These are phyloP conservation scores for Leucophenga varia DNA, from an alignment of 1,140 invertebrate genomes.

Conservation along the genomic window DNA sequence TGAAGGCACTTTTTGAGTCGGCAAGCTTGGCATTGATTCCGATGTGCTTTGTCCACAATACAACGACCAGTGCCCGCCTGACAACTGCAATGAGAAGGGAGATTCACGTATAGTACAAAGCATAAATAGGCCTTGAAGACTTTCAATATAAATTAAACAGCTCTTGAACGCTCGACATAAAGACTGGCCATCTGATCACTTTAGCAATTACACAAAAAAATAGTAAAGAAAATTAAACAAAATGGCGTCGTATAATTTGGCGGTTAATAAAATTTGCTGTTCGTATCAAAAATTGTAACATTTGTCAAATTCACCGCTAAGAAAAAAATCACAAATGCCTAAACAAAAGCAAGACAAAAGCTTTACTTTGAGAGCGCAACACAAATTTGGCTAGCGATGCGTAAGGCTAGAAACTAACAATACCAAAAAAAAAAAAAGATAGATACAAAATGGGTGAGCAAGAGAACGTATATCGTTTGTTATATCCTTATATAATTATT, in stretches of 20 bases:
- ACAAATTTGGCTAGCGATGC: conserved; percentile 17
- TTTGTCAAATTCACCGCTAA: conserved; percentile 39
- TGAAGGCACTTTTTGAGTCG: conserved; percentile 95
- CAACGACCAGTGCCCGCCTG: conserved; percentile 95
- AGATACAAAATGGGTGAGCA: conserved; percentile 16
- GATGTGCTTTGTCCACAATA: conserved; percentile 96
- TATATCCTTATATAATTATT: no score
- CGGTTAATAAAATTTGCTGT: conserved; percentile 31
- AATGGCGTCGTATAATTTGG: no score
- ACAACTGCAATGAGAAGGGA: conserved; percentile 70
- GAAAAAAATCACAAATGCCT: no score
- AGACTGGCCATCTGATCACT: no score
- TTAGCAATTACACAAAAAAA: no score
- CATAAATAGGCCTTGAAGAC: no score
- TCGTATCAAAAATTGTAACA: conserved; percentile 52
- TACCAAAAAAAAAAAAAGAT: background rate
- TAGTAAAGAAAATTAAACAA: no score
- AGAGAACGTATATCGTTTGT: conserved; percentile 24
- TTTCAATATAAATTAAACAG: conserved; percentile 6
- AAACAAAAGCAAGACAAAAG: conserved; percentile 6
- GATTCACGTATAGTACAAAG: no score
- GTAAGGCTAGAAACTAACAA: conserved; percentile 20
- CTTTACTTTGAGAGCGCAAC: conserved; percentile 6
- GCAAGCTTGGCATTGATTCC: conserved; percentile 98
- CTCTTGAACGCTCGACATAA: no score